Percentiles rank a stretch among this genome's conserved stretches.
Evolutionary conservation across 1,140 invertebrate genomes (phyloP).

Genomic region (Brachionus rotundiformis): DNA sequence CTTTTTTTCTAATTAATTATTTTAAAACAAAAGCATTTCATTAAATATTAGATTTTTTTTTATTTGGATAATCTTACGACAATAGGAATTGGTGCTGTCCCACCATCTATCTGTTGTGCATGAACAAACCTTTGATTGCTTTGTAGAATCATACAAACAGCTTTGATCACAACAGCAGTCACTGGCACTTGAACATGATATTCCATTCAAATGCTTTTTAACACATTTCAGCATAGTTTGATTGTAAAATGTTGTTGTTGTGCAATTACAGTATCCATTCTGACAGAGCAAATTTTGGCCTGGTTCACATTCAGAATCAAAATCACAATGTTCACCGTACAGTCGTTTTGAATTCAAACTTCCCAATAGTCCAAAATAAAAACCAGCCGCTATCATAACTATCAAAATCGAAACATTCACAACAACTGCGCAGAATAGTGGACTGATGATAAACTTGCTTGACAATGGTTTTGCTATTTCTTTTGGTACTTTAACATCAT

Average conservation of each 20-base stretch:
- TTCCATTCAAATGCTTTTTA: neutral
- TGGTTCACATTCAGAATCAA: neutral
- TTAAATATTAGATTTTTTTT: neutral
- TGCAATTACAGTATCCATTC: conserved; percentile 15
- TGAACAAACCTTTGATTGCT: neutral
- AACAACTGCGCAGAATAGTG: neutral
- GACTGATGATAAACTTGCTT: neutral
- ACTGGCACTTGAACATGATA: neutral
- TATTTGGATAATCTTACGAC: neutral
- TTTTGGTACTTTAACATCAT: neutral
- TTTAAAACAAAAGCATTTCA: neutral
- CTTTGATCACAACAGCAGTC: neutral
- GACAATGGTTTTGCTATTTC: neutral
- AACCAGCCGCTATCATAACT: neutral
- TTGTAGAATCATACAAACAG: neutral
- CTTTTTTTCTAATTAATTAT: neutral
- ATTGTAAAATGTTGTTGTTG: neutral
- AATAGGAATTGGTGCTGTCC: neutral
- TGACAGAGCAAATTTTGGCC: neutral
- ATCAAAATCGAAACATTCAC: neutral
- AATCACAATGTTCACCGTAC: neutral
- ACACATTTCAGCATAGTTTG: neutral
- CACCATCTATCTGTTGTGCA: conserved; percentile 1
- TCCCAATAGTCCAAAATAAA: neutral
- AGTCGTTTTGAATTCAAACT: neutral